Percentiles rank a stretch among this genome's conserved stretches.
Conservation (phyloP, 2,797 vertebrate genomes). For the Cirrhinus mrigala region DNA sequence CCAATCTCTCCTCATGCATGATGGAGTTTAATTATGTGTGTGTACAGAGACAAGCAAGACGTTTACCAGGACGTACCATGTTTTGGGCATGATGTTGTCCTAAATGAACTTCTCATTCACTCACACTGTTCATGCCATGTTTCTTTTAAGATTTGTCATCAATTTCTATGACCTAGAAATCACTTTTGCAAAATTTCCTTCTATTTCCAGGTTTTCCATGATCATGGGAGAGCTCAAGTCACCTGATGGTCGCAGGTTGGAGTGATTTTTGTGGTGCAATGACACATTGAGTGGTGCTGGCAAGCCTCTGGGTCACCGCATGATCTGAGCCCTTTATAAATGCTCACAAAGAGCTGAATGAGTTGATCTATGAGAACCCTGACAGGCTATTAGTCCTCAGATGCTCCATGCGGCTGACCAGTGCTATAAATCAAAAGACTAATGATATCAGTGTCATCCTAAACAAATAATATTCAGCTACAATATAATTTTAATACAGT, state of each 20-base stretch:
- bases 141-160: neutral
- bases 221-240: neutral
- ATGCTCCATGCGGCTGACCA: neutral
- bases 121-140: neutral
- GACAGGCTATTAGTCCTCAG: neutral
- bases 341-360: neutral
- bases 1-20: conserved; percentile 40
- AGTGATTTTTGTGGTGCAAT: neutral
- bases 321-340: neutral
- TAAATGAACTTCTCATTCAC: neutral
- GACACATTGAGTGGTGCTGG: neutral
- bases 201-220: neutral
- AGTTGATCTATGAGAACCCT: neutral
- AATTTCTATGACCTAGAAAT: neutral
- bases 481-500: neutral
- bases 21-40: conserved; percentile 40
- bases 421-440: neutral
- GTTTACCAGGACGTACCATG: neutral
- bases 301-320: neutral
- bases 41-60: conserved; percentile 8
- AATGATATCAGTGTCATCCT: neutral
- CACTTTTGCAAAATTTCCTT: neutral
- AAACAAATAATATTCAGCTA: neutral
- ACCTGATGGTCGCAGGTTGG: neutral
- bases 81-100: conserved; percentile 8